Evolutionary conservation across 1,140 invertebrate species (phyloP).

Genomic region (Caerostris extrusa): DNA sequence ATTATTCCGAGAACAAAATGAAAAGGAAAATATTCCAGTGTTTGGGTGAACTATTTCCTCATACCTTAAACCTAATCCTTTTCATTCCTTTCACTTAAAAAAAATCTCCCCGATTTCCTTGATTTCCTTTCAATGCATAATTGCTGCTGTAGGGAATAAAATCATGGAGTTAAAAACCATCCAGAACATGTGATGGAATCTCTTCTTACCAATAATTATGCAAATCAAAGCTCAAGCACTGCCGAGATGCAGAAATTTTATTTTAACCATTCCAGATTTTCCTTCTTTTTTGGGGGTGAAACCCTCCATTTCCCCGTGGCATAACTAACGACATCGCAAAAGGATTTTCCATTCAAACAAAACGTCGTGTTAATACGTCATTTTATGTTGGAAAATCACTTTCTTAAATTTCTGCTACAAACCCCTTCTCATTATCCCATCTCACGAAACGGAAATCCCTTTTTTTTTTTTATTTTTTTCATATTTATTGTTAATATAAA

Average conservation of each 20-base stretch:
- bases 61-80: neutral
- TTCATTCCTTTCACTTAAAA: neutral
- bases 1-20: too few species aligned
- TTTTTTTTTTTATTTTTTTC: neutral
- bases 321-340: neutral
- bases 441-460: neutral
- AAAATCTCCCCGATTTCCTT: neutral
- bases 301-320: neutral
- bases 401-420: constrained; percentile 9
- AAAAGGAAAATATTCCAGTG: neutral
- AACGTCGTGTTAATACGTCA: neutral
- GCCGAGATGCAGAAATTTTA: neutral
- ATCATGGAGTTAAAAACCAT: neutral
- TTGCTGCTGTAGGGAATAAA: constrained; percentile 14
- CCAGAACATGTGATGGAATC: constrained; percentile 3
- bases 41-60: neutral
- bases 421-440: constrained; percentile 9
- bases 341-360: neutral
- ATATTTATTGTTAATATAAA: constrained; percentile 25
- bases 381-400: constrained; percentile 18
- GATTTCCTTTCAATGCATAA: neutral
- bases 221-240: neutral
- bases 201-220: constrained; percentile 21
- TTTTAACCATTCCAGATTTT: neutral
- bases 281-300: neutral